Base-by-base conservation (phyloP, 1,140 invertebrate genomes). In the Paralvinella palmiformis region DNA sequence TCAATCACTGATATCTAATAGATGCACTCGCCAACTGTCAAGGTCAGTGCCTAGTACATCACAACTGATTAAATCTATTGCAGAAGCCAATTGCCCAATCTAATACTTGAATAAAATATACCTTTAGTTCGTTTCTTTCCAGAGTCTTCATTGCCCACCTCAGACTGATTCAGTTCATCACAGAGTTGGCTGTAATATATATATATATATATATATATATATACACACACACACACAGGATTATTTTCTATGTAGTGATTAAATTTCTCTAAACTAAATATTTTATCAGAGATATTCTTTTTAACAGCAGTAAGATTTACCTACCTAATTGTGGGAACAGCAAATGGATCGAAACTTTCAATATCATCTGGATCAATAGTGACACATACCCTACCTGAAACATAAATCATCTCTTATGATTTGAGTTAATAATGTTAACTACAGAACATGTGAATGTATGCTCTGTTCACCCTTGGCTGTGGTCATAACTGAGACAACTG, bases 381-480 rank as follows among this genome's bases (percentile, higher is more conserved):
- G 52, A 97, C 85, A 77, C 92, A 96, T 22, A 97, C 86, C 81
- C 93, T 89, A 1, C 79, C 79, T 81, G 65, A 31, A 72, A 69
- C 5, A 35, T 62, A 37, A 62, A 31, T 27, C 7, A 36, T 20
- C 27, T 10, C 10, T 41, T 41, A 10, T 10, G 10, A 41, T 41
- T 10, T 10, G 10, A 10, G 10, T n/a, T 41, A n/a, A 41, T 41
- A n/a, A 41, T 10, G n/a, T n/a, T 41, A 41, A 41, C n/a, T 41
- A 10, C 10, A 41, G n/a, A 41, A 41, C 10, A 41, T 41, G 10
- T 41, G n/a, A 41, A 41, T 41, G 10, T 41, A 10, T 41, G 37
- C 37, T n/a, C n/a, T n/a, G n/a, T n/a, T n/a, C n/a, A n/a, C n/a
- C n/a, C n/a, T n/a, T n/a, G n/a, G n/a, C n/a, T n/a, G n/a, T n/a